phyloP scores from a whole-genome alignment of 1,140 invertebrate genomes.

The Ditylenchus dipsaci region DNA sequence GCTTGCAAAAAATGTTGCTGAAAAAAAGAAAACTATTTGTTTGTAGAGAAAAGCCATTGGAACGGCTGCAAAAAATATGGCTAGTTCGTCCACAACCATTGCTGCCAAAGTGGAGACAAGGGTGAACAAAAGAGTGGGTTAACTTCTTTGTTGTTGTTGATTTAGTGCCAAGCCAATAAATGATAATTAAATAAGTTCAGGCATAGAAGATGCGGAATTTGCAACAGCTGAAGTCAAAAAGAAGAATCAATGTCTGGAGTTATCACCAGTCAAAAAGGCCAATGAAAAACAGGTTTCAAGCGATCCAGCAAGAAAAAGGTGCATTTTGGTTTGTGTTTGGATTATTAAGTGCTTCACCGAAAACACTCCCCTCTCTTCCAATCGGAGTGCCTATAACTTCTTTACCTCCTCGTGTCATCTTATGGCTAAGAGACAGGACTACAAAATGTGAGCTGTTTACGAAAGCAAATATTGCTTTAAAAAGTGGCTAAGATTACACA shows the following conservation, averaged over 20 bases:
- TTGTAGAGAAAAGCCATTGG: constrained; percentile 12
- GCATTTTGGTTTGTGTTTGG: background rate
- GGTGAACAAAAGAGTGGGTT: background rate
- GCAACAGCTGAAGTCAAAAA: constrained; percentile 24
- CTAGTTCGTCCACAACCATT: background rate
- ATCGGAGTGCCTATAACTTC: too few species aligned
- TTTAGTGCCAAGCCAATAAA: background rate
- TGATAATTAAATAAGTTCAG: background rate
- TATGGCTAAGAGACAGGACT: too few species aligned
- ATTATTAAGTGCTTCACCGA: too few species aligned
- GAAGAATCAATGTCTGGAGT: constrained; percentile 19
- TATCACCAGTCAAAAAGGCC: constrained; percentile 23
- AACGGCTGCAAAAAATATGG: background rate
- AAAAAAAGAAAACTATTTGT: background rate
- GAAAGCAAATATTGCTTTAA: too few species aligned
- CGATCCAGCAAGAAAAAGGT: background rate
- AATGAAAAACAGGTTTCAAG: constrained; percentile 33
- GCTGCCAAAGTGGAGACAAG: constrained; percentile 3
- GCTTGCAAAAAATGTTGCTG: too few species aligned
- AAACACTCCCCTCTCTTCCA: too few species aligned
- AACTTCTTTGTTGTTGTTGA: background rate
- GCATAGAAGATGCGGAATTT: constrained; percentile 21
- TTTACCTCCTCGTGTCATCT: too few species aligned
- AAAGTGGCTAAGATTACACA: too few species aligned
- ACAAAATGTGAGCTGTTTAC: too few species aligned